Base-by-base conservation (phyloP, 2,797 vertebrate species). In the Bovichtus diacanthus region DNA sequence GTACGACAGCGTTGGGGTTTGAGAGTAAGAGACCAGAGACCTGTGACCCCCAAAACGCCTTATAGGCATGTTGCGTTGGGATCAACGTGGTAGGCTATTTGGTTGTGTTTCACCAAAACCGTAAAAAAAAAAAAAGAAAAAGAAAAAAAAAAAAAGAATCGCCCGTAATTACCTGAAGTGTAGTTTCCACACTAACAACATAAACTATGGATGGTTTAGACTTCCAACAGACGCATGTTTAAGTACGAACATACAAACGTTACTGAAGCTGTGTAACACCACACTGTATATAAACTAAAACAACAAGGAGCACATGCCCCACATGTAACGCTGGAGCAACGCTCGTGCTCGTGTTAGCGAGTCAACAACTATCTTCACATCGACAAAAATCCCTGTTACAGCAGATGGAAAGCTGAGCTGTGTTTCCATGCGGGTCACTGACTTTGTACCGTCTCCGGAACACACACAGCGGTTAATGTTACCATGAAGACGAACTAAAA, bases 31-130 rank as follows among this genome's bases (percentile, higher is more conserved):
- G 61, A 95, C 94, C 70, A 93, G 84, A 93, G 95, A 96, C 93
- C 90, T 96, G 83, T 96, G 95, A 94, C 95, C 94, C 77, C 95
- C 93, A 76, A 89, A 89, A 56, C 95, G 95, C 91, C 92, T 93
- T 67, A 87, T 93, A 27, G 95, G 94, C 95, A 96, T 96, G 68
- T 83, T 91, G 43, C 19, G 70, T 1, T 27, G 21, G 3, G 36
- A 16, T 10, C 77, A 66, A 4, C 2, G 44, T 23, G 21, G 54
- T 39, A 0, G n/a, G n/a, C n/a, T n/a, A n/a, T 55, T 10, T 58
- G 13, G 10, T 53, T 36, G 18, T 1, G 46, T 65, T 46, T 27
- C 29, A 38, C 21, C 18, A 1, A 5, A 41, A n/a, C 6, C 2
- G n/a, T 25, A 34, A 34, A 53, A 16, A 27, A 15, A 51, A 51